A percentile compares a stretch with the other conserved stretches of the same genome.
Evolutionary conservation across 2,797 vertebrate species (phyloP).

Genomic region (Lithobates pipiens): DNA sequence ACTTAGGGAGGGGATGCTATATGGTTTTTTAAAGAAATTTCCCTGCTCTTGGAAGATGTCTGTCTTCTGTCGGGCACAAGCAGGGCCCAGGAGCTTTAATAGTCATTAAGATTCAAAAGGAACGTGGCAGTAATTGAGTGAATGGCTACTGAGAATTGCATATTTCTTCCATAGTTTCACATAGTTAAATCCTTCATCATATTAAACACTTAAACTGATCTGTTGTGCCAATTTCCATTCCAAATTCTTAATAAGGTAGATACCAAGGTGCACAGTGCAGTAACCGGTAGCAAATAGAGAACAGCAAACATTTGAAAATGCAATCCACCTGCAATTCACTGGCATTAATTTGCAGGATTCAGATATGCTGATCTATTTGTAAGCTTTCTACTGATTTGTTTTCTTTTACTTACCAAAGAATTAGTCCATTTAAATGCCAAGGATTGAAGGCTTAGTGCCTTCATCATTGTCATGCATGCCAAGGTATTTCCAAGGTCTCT

Average conservation of each 20-base stretch:
- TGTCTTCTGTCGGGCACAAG: constrained; percentile 48
- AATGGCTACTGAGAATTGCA: constrained; percentile 31
- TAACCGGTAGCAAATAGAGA: background rate
- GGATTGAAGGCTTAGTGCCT: too few relatives aligned
- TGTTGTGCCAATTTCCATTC: background rate
- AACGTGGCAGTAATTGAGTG: constrained; percentile 44
- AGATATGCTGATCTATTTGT: too few relatives aligned
- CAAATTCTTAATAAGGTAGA: background rate
- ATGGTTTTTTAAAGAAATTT: constrained; percentile 73
- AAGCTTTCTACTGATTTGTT: too few relatives aligned
- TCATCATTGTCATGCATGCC: too few relatives aligned
- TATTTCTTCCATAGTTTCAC: constrained; percentile 15
- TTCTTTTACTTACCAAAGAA: too few relatives aligned
- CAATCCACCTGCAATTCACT: too few relatives aligned
- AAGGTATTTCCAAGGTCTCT: too few relatives aligned
- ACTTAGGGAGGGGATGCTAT: constrained; percentile 69
- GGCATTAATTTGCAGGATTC: background rate
- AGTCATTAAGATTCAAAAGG: constrained; percentile 67
- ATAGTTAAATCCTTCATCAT: constrained; percentile 8
- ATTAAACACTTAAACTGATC: constrained; percentile 21
- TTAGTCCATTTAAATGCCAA: background rate
- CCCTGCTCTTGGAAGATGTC: constrained; percentile 66
- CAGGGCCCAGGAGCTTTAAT: constrained; percentile 61
- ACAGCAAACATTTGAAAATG: background rate
- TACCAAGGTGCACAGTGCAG: background rate